These are phyloP conservation scores for Lagodon rhomboides DNA, from an alignment of 2,797 vertebrate genomes.

Conservation along the genomic window DNA sequence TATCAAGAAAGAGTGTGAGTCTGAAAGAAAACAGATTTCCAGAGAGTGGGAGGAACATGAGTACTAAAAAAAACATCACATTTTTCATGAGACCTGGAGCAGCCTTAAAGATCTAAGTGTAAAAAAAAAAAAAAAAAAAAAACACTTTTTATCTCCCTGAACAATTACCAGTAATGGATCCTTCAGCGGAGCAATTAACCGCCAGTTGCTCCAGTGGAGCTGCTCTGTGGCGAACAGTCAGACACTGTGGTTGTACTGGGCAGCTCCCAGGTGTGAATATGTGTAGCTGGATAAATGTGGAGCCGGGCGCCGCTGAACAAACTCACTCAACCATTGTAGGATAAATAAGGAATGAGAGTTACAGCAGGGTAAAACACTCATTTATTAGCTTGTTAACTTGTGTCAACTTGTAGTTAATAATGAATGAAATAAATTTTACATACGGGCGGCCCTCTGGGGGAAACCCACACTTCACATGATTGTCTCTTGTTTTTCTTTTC, in stretches of 20 bases:
- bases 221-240: conserved; percentile 19
- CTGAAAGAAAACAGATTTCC: neutral
- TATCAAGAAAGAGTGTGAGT: neutral
- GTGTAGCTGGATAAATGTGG: conserved; percentile 51
- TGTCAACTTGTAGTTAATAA: conserved; percentile 50
- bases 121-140: neutral
- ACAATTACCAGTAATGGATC: conserved; percentile 40
- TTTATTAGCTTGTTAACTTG: conserved; percentile 55
- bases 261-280: conserved; percentile 53
- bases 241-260: conserved; percentile 29
- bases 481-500: conserved; percentile 19
- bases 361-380: conserved; percentile 22
- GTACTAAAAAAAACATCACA: no score
- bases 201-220: conserved; percentile 35
- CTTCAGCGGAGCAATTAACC: conserved; percentile 50
- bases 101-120: conserved; percentile 2
- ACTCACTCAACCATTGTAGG: conserved; percentile 18
- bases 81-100: neutral
- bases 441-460: conserved; percentile 23
- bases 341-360: conserved; percentile 54
- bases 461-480: conserved; percentile 25
- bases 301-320: conserved; percentile 26
- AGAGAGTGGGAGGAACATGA: neutral
- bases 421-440: conserved; percentile 47
- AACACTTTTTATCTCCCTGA: conserved; percentile 18